Conservation (phyloP, 2,888 invertebrate species). For the Conops quadrifasciatus region DNA sequence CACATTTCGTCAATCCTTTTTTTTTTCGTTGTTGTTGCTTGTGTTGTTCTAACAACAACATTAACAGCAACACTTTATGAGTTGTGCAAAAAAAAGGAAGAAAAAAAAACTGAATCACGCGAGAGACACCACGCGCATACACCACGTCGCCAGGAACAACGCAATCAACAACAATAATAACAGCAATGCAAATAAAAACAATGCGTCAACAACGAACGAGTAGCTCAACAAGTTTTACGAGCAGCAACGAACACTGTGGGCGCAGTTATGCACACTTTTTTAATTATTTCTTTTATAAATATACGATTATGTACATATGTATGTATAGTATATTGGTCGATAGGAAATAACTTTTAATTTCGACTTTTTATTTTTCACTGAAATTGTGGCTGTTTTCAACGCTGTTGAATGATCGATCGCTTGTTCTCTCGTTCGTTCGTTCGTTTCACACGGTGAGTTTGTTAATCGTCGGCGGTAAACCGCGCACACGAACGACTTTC, state of each 20-base stretch:
- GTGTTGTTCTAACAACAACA: neutral
- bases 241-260: neutral
- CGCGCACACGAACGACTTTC: slow-evolving; percentile 48
- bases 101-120: neutral
- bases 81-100: neutral
- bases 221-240: neutral
- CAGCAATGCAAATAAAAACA: neutral
- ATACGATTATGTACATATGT: too few relatives aligned
- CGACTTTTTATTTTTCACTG: too few relatives aligned
- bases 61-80: neutral
- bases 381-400: too few relatives aligned
- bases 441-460: neutral
- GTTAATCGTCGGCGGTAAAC: slow-evolving; percentile 33
- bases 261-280: neutral
- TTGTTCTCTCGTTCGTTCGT: neutral
- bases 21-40: neutral
- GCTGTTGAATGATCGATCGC: too few relatives aligned
- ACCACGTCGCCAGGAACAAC: neutral
- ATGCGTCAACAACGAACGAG: neutral
- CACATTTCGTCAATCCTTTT: neutral
- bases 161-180: neutral
- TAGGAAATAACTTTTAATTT: too few relatives aligned
- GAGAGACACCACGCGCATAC: neutral
- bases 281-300: neutral
- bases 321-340: too few relatives aligned